Conservation (phyloP, 2,888 invertebrate species). For the Hyalella azteca region DNA sequence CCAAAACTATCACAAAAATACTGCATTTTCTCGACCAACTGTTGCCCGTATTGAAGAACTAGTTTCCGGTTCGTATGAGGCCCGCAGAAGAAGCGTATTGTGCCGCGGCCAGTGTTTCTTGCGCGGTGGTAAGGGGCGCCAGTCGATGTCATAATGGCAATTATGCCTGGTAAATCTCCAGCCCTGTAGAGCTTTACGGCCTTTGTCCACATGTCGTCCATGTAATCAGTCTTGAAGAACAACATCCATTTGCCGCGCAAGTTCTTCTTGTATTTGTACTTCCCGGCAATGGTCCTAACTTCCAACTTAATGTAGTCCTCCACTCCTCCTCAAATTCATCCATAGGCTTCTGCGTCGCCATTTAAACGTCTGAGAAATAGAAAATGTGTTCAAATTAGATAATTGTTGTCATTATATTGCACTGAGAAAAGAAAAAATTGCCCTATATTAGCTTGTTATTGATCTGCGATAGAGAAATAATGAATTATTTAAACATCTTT, state of each 20-base stretch:
- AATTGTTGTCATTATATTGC: too few species aligned
- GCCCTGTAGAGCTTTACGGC: slow-evolving; percentile 9
- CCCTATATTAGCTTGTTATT: too few species aligned
- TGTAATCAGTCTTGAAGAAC: not conserved
- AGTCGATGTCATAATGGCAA: not conserved
- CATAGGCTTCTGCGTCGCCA: too few species aligned
- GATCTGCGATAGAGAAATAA: too few species aligned
- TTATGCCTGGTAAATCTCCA: not conserved
- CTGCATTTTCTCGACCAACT: not conserved
- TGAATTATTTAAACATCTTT: too few species aligned
- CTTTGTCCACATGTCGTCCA: not conserved
- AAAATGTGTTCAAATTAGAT: too few species aligned
- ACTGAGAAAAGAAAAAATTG: too few species aligned
- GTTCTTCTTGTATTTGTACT: not conserved
- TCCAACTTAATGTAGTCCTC: not conserved
- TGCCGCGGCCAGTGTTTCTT: not conserved
- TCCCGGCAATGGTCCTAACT: not conserved
- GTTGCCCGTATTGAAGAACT: not conserved
- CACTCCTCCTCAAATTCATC: not conserved
- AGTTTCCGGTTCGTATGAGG: not conserved
- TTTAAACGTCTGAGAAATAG: too few species aligned
- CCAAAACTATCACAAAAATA: not conserved
- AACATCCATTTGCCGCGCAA: slow-evolving; percentile 9
- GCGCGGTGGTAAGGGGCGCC: not conserved
- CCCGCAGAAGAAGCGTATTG: not conserved